Conservation (phyloP, 2,797 vertebrate species). For the Muraenolepis orangiensis region DNA sequence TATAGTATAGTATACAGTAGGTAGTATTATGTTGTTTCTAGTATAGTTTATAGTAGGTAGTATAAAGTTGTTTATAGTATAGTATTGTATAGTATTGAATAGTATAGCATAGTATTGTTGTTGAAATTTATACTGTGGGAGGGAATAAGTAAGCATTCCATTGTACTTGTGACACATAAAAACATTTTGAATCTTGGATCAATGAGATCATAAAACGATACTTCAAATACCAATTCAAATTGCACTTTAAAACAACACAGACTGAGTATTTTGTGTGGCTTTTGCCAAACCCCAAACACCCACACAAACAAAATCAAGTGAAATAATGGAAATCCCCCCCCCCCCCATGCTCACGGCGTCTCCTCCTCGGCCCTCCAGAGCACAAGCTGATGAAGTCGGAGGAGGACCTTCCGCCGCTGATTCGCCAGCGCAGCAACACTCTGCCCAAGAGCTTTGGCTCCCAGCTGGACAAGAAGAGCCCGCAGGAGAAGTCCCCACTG, state of each 20-base stretch:
- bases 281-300: neutral
- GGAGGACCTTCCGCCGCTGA: conserved; percentile 85
- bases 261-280: neutral
- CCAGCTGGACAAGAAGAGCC: conserved; percentile 88
- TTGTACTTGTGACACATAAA: too few species aligned
- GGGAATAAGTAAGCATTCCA: too few species aligned
- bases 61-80: too few species aligned
- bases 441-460: conserved; percentile 98
- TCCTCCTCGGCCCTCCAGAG: conserved; percentile 65
- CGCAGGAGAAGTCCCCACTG: conserved; percentile 80
- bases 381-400: conserved; percentile 89
- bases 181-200: too few species aligned
- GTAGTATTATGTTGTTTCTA: too few species aligned
- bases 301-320: neutral
- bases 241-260: neutral
- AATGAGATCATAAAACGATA: neutral
- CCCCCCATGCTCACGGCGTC: neutral
- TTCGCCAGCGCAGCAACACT: conserved; percentile 94
- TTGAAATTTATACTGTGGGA: too few species aligned
- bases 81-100: too few species aligned
- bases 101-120: too few species aligned
- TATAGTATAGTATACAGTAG: too few species aligned
- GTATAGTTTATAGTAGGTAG: too few species aligned
- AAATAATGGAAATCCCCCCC: too few species aligned
- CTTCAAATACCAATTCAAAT: neutral